Conservation (phyloP, 2,113 vertebrate species). For the Pedionomus torquatus region DNA sequence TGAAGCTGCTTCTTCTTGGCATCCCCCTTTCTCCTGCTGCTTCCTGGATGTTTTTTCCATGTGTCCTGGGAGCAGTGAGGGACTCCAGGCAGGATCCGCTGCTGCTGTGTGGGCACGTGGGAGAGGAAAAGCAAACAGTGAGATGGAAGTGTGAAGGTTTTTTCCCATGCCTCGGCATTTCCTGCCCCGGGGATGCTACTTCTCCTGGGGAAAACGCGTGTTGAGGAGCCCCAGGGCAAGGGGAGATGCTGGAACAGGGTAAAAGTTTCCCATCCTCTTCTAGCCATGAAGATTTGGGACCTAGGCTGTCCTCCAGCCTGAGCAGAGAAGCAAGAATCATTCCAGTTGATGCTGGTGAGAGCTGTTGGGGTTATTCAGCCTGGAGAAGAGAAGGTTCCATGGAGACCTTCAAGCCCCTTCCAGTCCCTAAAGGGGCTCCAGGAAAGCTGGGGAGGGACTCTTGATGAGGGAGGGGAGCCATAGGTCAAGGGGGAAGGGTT, state of each 20-base stretch:
- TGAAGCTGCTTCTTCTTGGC: not conserved
- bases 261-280: not conserved
- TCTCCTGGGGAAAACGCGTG: not conserved
- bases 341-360: not conserved
- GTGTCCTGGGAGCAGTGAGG: not conserved
- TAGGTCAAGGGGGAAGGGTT: too few species aligned
- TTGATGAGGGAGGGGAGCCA: too few species aligned
- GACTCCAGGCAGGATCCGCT: not conserved
- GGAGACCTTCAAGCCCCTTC: too few species aligned
- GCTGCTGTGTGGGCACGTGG: not conserved
- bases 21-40: not conserved
- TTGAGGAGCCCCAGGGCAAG: not conserved
- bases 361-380: not conserved
- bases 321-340: not conserved
- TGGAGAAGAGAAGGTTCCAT: too few species aligned
- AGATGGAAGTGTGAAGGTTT: not conserved
- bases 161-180: constrained; percentile 26
- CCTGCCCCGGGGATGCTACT: not conserved
- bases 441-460: too few species aligned
- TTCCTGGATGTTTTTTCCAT: not conserved
- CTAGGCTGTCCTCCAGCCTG: not conserved
- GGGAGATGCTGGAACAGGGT: not conserved
- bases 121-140: constrained; percentile 55
- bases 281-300: not conserved
- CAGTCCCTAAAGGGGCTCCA: too few species aligned